Evolutionary conservation across 2,113 vertebrate genomes (phyloP), one percentile per base, ranked within the genome.

Genomic region (Etia nguti): DNA sequence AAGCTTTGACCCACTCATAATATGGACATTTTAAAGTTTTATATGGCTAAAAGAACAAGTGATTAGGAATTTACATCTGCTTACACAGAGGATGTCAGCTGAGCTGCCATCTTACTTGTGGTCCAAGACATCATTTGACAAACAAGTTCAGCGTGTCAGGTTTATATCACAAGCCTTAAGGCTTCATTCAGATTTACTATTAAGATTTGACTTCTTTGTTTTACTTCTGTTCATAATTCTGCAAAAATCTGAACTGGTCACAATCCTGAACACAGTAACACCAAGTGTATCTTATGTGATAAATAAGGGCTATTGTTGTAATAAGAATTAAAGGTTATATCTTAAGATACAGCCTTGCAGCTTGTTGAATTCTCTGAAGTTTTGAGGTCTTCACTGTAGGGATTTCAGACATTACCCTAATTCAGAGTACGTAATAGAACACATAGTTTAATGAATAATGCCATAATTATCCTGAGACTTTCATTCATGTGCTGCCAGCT

Each of bases 151-250:
- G 2, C 3, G 6, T 60, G 26, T 62, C 59, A 62, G 11, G 18
- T 62, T 36, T 62, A 36, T 20, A 36, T 62, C 6, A 36, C 8
- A 62, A 34, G 4, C 8, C 8, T 60, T 20, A 60, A 60, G 29
- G 26, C 29, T 34, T 6, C 8, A 20, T 62, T 20, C 16, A 36
- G 0, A 62, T 1, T 62, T 10, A 36, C 8, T 34, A 20, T 9
- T 34, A 34, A 6, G 11, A 65, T 7, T 36, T 7, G 20, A 38
- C 38, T 68, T 41, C 20, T 68, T 12, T 22, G 29, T 38, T 38
- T 38, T 16, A 4, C 20, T 38, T 68, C 13, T 43, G 65, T 70
- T 70, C 12, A 24, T 26, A 48, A 46, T 26, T 46, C 12, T 24
- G 65, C 38, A 12, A 70, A 34, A 65, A 65, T 26, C 22, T 73